These are phyloP conservation scores for Suricata suricatta DNA, from an alignment of 2,113 vertebrate species.

Conservation along the genomic window DNA sequence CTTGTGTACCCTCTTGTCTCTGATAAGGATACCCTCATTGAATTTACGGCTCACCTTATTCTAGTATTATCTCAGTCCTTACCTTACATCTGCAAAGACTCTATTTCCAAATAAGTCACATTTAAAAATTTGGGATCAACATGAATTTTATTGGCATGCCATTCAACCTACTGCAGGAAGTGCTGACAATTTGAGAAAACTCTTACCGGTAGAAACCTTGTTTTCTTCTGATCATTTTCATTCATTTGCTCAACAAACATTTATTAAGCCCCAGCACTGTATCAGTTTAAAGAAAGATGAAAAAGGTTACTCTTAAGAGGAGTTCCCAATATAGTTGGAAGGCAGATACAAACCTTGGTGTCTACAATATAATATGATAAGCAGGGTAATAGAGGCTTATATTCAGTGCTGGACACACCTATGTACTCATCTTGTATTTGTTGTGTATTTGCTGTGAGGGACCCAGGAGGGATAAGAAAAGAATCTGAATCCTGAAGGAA, in stretches of 20 bases:
- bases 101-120: neutral
- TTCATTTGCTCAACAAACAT: conserved; percentile 1
- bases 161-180: neutral
- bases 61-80: neutral
- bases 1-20: neutral
- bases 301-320: neutral
- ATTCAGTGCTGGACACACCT: neutral
- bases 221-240: neutral
- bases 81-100: neutral
- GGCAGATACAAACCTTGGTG: neutral
- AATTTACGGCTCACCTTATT: neutral
- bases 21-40: neutral
- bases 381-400: neutral
- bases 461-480: neutral
- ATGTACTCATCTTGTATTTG: neutral
- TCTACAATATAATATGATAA: neutral
- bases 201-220: neutral
- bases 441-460: neutral
- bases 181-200: neutral
- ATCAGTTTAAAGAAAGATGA: conserved; percentile 5
- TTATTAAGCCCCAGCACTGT: neutral
- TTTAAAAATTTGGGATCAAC: neutral
- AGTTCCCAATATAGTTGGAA: neutral
- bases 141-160: neutral
- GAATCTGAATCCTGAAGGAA: conserved; percentile 27